Percentiles rank a stretch among this genome's conserved stretches.
Evolutionary conservation across 2,797 vertebrate genomes (phyloP).

Genomic region (Hafferia zeledoni): DNA sequence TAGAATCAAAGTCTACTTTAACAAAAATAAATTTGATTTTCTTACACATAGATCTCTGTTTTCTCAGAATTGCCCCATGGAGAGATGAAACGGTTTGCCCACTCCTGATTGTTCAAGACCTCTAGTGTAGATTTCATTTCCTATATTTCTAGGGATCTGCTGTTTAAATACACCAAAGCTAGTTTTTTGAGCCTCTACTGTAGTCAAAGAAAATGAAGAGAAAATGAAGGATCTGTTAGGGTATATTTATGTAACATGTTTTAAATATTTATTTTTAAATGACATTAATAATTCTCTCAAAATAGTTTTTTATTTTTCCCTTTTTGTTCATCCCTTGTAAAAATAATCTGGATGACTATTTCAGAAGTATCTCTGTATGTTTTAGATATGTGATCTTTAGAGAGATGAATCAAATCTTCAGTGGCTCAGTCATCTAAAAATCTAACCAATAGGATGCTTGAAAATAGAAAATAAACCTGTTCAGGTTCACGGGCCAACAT

Average conservation of each 20-base stretch:
- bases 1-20: background rate
- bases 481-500: background rate
- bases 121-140: background rate
- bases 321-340: background rate
- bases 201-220: background rate
- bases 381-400: background rate
- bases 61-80: background rate
- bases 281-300: background rate
- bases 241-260: background rate
- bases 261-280: background rate
- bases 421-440: background rate
- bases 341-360: background rate
- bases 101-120: background rate
- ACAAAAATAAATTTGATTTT: background rate
- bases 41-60: background rate
- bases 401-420: background rate
- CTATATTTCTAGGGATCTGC: background rate
- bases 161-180: background rate
- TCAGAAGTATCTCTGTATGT: background rate
- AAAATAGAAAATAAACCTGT: background rate
- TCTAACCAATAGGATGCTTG: background rate
- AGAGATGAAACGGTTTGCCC: background rate
- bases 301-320: fast-evolving
- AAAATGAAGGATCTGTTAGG: background rate
- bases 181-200: background rate